phyloP scores from a whole-genome alignment of 92 coral and sea anemone species.

The Phenganax subtilis region DNA sequence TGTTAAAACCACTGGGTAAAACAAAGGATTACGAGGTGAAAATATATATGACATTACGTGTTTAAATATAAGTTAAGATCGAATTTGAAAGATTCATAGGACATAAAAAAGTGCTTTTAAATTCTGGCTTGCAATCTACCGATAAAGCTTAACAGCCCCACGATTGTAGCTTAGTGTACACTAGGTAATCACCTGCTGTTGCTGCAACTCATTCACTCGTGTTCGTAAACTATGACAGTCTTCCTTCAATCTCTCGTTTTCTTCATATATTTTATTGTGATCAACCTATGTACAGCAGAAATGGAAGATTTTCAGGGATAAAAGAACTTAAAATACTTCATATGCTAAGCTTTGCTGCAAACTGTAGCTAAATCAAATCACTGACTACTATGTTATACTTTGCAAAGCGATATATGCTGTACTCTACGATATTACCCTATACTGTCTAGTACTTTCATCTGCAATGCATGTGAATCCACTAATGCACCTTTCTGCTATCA shows the following conservation, averaged over 20 bases:
- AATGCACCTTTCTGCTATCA: slow-evolving; percentile 28
- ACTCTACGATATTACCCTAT: background rate
- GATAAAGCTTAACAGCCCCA: background rate
- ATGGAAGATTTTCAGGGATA: no score
- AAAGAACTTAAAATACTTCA: background rate
- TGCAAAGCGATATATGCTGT: no score
- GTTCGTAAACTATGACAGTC: slow-evolving; percentile 69
- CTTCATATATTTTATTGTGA: slow-evolving; percentile 56
- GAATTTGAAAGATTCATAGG: no score
- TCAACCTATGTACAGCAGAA: slow-evolving; percentile 47
- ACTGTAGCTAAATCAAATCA: background rate
- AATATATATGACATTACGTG: no score
- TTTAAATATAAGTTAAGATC: no score
- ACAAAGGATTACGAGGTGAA: no score
- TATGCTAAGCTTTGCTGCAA: background rate
- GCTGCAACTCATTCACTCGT: slow-evolving; percentile 69
- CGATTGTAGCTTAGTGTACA: background rate
- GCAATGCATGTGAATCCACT: background rate
- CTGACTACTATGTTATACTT: background rate
- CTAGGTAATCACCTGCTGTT: slow-evolving; percentile 66
- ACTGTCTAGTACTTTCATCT: slow-evolving; percentile 19
- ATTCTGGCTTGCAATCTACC: background rate
- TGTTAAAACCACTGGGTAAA: no score
- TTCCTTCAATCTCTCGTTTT: slow-evolving; percentile 60
- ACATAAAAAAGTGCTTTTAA: no score